Evolutionary conservation across 2,888 invertebrate species (phyloP), one percentile per base, ranked within the genome.

Genomic region (Sinodicranocentrus sp.): DNA sequence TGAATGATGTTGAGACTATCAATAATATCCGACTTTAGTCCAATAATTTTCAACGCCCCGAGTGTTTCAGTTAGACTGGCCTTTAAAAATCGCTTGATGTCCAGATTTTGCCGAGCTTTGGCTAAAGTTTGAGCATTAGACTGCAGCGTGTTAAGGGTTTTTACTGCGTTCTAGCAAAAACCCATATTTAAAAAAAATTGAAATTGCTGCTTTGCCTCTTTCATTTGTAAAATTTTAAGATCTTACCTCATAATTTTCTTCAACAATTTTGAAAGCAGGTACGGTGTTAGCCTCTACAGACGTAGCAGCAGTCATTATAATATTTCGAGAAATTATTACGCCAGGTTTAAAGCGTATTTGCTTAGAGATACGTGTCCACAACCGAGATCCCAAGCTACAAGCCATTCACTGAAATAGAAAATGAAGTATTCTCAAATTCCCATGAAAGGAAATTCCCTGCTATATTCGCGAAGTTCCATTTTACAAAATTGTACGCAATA

Each of bases 1-100:
- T 99, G 99, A 89, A 99, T 97, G 54, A 98, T 93, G 73, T 96
- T 95, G 19, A 98, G 90, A 73, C 92, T 91, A 89, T 96, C 94
- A 76, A 98, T 90, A 85, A 94, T 93, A 0, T 94, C 91, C 21
- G 94, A 85, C 0, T 92, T 90, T 1, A 96, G 90, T 21, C 95
- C 96, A 44, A 93, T 93, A 84, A 94, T 93, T 70, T 59, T 85
- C 76, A 89, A 67, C 68, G 68, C 88, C 21, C 61, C 75, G 3
- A 75, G 57, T n/a, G 88, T 89, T 59, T 79, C 78, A 10, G 86
- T 84, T 6, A 89, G 21, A 21, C 80, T 82, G 1, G 65, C 15
- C 19, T 15, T 72, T 26, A 21, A n/a, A 26, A 15, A 82, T 48
- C 28, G 85, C 63, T 8, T 75, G 65, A 8, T 63, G 17, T 26